Evolutionary conservation across 2,797 vertebrate species (phyloP).

Genomic region (Enteromius unitaeniatus): DNA sequence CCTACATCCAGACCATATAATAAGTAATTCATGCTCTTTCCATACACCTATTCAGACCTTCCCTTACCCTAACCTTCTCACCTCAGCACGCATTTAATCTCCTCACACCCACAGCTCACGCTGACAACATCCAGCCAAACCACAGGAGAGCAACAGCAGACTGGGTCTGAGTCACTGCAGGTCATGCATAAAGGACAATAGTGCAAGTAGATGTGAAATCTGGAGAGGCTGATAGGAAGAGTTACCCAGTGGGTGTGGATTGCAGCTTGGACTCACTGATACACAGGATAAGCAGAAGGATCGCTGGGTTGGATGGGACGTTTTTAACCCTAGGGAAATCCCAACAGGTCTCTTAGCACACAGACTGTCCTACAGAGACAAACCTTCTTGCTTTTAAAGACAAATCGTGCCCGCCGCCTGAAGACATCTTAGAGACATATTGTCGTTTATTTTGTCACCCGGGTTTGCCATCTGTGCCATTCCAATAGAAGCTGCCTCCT

Average conservation of each 20-base stretch:
- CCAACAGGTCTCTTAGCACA: conserved; percentile 3
- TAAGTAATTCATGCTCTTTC: conserved; percentile 23
- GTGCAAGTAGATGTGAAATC: conserved; percentile 50
- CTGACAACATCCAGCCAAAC: conserved; percentile 43
- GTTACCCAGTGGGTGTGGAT: conserved; percentile 11
- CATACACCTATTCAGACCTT: conserved; percentile 11
- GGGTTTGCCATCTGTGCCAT: conserved; percentile 86
- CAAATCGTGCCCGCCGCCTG: conserved; percentile 74
- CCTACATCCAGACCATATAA: neutral
- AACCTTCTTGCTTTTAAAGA: conserved; percentile 75
- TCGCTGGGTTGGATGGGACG: neutral
- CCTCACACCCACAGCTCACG: conserved; percentile 9
- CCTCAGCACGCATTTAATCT: conserved; percentile 33
- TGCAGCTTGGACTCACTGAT: neutral
- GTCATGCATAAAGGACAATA: conserved; percentile 58
- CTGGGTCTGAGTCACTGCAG: conserved; percentile 43
- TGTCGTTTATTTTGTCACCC: conserved; percentile 79
- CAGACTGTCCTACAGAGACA: conserved; percentile 5
- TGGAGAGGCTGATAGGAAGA: conserved; percentile 25
- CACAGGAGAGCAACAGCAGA: conserved; percentile 47
- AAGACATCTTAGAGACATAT: conserved; percentile 81
- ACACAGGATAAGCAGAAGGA: neutral
- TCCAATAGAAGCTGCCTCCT: conserved; percentile 73
- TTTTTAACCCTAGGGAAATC: conserved; percentile 9
- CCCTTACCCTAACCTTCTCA: conserved; percentile 24